phyloP scores from a whole-genome alignment of 2,113 vertebrate genomes.

The Pelvicachromis taeniatus region DNA sequence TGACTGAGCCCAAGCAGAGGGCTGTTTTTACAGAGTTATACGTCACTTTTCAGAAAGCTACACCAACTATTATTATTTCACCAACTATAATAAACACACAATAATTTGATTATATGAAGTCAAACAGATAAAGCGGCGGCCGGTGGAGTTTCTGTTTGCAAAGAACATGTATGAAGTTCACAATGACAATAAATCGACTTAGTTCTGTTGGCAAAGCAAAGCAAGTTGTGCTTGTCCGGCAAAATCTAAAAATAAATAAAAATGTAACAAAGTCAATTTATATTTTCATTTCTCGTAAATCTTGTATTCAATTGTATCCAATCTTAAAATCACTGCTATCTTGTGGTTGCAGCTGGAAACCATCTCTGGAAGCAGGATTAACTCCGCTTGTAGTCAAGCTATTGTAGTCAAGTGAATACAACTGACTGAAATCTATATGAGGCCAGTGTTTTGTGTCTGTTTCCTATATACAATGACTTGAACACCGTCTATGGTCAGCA shows the following conservation, averaged over 20 bases:
- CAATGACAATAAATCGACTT: accelerated
- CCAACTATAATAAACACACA: background rate
- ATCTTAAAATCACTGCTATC: accelerated
- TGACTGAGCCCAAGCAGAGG: background rate
- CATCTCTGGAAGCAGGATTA: background rate
- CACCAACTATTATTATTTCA: background rate
- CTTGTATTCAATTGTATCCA: background rate
- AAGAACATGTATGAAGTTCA: background rate
- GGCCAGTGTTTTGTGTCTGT: background rate
- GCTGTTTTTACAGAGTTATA: too few relatives aligned
- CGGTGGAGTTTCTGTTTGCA: background rate
- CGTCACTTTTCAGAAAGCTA: background rate
- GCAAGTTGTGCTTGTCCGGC: background rate
- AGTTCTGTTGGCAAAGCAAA: background rate
- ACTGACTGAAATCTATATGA: background rate
- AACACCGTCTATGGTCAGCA: background rate
- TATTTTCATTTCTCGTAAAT: accelerated
- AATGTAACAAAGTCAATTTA: background rate
- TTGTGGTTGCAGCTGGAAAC: background rate
- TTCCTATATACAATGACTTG: background rate
- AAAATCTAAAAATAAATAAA: too few relatives aligned
- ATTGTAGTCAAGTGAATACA: background rate
- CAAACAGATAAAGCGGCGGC: background rate
- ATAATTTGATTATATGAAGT: background rate
- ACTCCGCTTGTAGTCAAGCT: background rate